Base-by-base conservation (phyloP, 2,888 invertebrate genomes). In the Dendrolimus pini region DNA sequence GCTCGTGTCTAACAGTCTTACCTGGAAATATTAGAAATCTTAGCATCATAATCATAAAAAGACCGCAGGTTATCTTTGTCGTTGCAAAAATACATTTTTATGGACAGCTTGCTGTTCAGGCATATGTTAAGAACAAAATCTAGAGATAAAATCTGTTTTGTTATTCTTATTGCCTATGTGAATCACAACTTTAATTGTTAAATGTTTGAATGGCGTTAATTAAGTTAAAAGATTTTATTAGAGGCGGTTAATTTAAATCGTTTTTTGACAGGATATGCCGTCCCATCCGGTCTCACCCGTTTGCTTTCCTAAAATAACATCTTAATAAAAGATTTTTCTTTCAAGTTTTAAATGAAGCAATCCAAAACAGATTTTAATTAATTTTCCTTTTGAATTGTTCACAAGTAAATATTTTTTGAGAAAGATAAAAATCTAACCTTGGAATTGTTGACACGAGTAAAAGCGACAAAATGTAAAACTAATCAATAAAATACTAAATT, bases 1-100 rank as follows among this genome's bases (percentile, higher is more conserved):
- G 59, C 76, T 73, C 53, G 74, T 65, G 55, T 85, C 74, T 62
- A 92, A 69, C 47, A 89, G 68, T 72, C 83, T 87, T 41, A 92
- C 86, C 92, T 92, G 72, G 59, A 85, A 86, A 67, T 59, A 67
- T 56, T 61, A 69, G 42, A 59, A 60, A 59, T 53, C 60, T 58
- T 47, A 47, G 55, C 60, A 56, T 62, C 54, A 54, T 55, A 12
- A 47, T 55, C 52, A 58, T 61, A 61, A 61, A 59, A 55, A 56
- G 60, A 60, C 41, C 41, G 55, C 59, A 66, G 69, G 68, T 73
- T 65, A 72, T 64, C 55, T 69, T 58, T 62, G 66, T 61, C 58
- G 56, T 63, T 61, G 62, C 10, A 47, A 47, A 41, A 58, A 62
- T 60, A 58, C 8, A 55, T 30, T 53, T 47, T 58, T 56, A 61